Conservation (phyloP, 2,113 vertebrate species). For the Apodemus speciosus region DNA sequence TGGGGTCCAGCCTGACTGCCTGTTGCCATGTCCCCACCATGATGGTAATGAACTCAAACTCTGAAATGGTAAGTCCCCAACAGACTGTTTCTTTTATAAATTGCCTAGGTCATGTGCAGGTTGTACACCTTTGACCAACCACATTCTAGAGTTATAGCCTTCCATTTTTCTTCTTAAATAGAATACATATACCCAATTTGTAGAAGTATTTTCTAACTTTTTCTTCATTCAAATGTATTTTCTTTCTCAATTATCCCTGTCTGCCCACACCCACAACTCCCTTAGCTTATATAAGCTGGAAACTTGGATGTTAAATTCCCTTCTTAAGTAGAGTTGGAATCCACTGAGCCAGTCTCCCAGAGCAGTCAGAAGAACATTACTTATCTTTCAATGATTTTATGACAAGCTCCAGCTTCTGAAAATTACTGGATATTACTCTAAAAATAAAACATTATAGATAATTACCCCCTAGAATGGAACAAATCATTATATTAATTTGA, state of each 20-base stretch:
- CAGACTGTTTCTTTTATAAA: background rate
- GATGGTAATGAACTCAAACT: background rate
- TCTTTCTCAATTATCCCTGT: background rate
- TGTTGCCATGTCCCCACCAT: background rate
- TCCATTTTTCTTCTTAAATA: background rate
- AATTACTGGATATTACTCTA: constrained; percentile 70
- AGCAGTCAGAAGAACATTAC: constrained; percentile 32
- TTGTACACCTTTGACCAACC: background rate
- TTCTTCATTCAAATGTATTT: background rate
- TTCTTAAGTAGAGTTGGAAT: background rate
- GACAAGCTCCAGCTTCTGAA: constrained; percentile 63
- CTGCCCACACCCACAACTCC: background rate
- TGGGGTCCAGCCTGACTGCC: background rate
- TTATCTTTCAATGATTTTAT: constrained; percentile 65
- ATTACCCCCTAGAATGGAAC: constrained; percentile 66
- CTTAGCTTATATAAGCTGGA: background rate
- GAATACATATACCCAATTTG: background rate
- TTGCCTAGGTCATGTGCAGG: background rate
- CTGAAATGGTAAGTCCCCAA: background rate
- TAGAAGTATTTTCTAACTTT: background rate
- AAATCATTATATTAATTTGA: constrained; percentile 71
- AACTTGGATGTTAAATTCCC: background rate
- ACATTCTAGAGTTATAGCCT: background rate
- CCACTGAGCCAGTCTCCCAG: background rate
- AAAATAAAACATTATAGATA: constrained; percentile 73